phyloP scores from a whole-genome alignment of 2,113 vertebrate genomes.

The Channa maculata region DNA sequence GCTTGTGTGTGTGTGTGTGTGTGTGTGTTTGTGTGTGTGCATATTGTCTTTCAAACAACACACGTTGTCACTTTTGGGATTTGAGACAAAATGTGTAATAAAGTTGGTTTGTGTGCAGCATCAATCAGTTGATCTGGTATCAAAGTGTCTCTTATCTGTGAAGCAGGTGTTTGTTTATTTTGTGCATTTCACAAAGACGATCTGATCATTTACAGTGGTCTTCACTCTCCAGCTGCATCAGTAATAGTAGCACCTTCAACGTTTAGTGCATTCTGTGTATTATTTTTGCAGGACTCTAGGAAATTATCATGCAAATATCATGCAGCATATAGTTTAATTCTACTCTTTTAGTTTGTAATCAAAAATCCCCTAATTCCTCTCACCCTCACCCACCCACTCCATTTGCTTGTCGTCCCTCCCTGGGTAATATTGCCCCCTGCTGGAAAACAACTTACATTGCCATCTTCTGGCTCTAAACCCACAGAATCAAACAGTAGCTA shows the following conservation, averaged over 20 bases:
- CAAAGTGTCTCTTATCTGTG: slow-evolving; percentile 27
- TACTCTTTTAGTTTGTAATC: slow-evolving; percentile 13
- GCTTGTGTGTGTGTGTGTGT: slow-evolving; percentile 10
- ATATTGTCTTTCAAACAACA: slow-evolving; percentile 6
- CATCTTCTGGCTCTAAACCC: neutral
- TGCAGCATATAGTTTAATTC: slow-evolving; percentile 13
- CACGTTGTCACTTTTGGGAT: slow-evolving; percentile 19
- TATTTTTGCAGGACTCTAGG: neutral
- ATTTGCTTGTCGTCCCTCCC: slow-evolving; percentile 15
- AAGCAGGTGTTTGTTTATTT: slow-evolving; percentile 34
- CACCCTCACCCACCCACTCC: neutral
- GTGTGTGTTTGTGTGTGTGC: slow-evolving; percentile 4
- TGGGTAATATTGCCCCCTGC: slow-evolving; percentile 75
- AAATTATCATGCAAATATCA: neutral
- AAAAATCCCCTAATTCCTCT: slow-evolving; percentile 19
- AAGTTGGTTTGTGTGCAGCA: slow-evolving; percentile 21
- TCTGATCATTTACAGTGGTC: slow-evolving; percentile 11
- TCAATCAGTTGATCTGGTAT: slow-evolving; percentile 29
- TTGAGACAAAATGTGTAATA: slow-evolving; percentile 47
- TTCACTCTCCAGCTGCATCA: neutral
- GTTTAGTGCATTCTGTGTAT: neutral
- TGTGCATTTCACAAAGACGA: slow-evolving; percentile 3
- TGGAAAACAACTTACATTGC: slow-evolving; percentile 25
- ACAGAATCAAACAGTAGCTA: no score
- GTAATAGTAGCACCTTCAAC: neutral